Evolutionary conservation across 2,888 invertebrate species (phyloP).

Genomic region (Brachyptera risi): DNA sequence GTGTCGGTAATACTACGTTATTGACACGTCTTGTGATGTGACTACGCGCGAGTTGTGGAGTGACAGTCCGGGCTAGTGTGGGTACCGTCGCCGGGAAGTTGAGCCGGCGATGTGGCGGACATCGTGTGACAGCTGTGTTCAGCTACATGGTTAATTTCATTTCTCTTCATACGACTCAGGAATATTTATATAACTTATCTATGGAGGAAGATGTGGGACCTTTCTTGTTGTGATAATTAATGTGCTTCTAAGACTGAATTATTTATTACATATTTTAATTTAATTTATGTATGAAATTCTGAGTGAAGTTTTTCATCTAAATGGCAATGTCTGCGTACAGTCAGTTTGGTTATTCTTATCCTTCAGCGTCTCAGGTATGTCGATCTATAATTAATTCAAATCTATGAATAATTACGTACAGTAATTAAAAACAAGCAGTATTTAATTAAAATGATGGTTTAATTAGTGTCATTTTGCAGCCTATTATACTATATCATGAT

Average conservation of each 20-base stretch:
- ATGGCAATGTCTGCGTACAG: slow-evolving; percentile 72
- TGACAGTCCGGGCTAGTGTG: neutral
- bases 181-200: neutral
- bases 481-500: too few relatives aligned
- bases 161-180: too few relatives aligned
- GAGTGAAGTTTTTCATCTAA: neutral
- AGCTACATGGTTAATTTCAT: neutral
- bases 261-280: neutral
- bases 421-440: too few relatives aligned
- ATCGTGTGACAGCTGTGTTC: neutral
- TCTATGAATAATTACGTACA: too few relatives aligned
- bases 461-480: too few relatives aligned
- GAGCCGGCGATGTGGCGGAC: slow-evolving; percentile 5
- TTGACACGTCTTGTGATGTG: neutral
- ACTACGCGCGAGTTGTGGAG: slow-evolving; percentile 1
- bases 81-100: neutral
- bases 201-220: slow-evolving; percentile 10
- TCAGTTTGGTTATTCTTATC: slow-evolving; percentile 89
- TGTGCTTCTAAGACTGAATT: neutral
- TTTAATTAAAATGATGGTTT: too few relatives aligned
- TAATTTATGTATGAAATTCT: neutral
- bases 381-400: too few relatives aligned
- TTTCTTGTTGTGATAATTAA: slow-evolving; percentile 29
- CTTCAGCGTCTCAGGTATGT: slow-evolving; percentile 86
- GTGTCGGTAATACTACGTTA: too few relatives aligned